phyloP scores from a whole-genome alignment of 2,113 vertebrate genomes.

The Balaenoptera acutorostrata region DNA sequence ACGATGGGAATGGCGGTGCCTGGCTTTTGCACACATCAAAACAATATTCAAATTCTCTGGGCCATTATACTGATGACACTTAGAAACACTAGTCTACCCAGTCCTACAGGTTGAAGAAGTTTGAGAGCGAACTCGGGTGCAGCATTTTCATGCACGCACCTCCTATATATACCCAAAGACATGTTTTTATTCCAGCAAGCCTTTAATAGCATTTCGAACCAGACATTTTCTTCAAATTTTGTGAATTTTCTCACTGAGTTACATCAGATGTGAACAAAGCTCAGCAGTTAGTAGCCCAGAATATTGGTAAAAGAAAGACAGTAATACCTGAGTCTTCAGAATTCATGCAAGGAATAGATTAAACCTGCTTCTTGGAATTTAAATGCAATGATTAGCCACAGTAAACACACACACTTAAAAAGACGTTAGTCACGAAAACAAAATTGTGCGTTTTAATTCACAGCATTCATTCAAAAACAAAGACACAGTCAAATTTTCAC shows the following conservation, averaged over 20 bases:
- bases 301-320: slow-evolving; percentile 16
- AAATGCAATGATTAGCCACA: slow-evolving; percentile 73
- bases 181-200: background rate
- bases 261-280: slow-evolving; percentile 68
- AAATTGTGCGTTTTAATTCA: slow-evolving; percentile 47
- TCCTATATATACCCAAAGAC: background rate
- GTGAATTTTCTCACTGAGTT: slow-evolving; percentile 70
- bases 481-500: slow-evolving; percentile 67
- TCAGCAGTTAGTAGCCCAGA: slow-evolving; percentile 51
- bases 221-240: background rate
- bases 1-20: background rate
- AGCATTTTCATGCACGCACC: background rate
- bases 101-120: background rate
- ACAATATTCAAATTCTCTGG: background rate
- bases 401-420: slow-evolving; percentile 66
- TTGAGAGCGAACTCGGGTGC: background rate
- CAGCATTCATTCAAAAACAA: slow-evolving; percentile 51
- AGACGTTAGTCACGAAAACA: slow-evolving; percentile 65
- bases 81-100: background rate
- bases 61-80: background rate
- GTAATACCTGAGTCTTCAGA: background rate
- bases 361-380: slow-evolving; percentile 74
- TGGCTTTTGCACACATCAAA: background rate
- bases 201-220: background rate
- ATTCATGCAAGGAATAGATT: slow-evolving; percentile 50